Base-by-base conservation (phyloP, 2,888 invertebrate genomes). In the Neocrepidodera transversa region DNA sequence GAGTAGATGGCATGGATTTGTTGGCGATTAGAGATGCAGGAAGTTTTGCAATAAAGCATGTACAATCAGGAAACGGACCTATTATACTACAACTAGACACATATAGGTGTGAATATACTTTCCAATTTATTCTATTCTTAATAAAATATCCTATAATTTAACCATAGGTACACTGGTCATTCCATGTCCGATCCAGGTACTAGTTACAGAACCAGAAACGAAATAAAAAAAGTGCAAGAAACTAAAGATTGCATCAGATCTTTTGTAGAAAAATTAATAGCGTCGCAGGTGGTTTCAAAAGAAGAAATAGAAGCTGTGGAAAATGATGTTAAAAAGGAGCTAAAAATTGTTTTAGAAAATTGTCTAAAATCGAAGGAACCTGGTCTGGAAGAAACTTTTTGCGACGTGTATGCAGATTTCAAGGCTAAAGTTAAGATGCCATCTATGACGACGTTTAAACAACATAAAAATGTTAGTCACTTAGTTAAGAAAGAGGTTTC, bases 171-270 rank as follows among this genome's bases (percentile, higher is more conserved):
- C 82, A 89, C 88, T 60, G 97, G 97, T 0, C 97, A 98, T 83
- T 95, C 95, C 65, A 97, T 98, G 96, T 95, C 95, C 13, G 97
- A 98, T 83, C 97, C 97, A 1, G 97, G 97, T 59, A 96, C 95
- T 0, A 94, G 93, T 75, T 96, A 90, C 79, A 85, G 92, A 61
- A 92, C 93, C 0, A 85, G 97, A 56, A 96, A 96, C 70, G 97
- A 98, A 82, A 85, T 95, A 58, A 92, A 96, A 78, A 92, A 94
- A 78, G 94, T 97, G 2, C 85, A 97, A 17, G 91, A 95, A 78
- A 93, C 89, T 17, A 83, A 93, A 51, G 97, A 98, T 81, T 96
- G 97, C 36, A 94, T 98, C 70, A 91, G 91, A 26, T 89, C 89
- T 11, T 95, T 96, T 80, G 93, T 91, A 78, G 92, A 95, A 68